Evolutionary conservation across 2,113 vertebrate genomes (phyloP).

Genomic region (Conger conger): DNA sequence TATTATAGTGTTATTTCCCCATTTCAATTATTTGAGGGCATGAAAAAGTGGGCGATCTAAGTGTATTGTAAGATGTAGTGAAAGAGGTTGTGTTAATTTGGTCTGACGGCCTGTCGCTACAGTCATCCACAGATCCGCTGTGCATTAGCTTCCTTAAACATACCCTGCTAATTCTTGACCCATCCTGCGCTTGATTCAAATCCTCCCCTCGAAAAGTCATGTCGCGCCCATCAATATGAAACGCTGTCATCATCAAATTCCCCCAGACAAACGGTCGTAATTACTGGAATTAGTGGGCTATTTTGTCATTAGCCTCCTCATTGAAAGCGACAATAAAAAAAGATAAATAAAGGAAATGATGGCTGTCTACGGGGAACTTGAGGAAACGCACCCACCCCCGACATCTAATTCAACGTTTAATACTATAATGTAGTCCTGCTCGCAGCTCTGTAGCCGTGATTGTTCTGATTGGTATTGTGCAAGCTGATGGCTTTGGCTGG

Average conservation of each 20-base stretch:
- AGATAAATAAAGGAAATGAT: slow-evolving; percentile 68
- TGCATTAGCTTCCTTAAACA: slow-evolving; percentile 33
- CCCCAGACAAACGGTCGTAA: slow-evolving; percentile 69
- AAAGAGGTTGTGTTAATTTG: slow-evolving; percentile 11
- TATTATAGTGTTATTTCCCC: neutral
- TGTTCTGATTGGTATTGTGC: slow-evolving; percentile 71
- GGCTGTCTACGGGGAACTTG: slow-evolving; percentile 63
- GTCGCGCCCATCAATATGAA: slow-evolving; percentile 55
- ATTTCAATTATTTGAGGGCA: neutral
- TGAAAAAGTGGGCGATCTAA: slow-evolving; percentile 14
- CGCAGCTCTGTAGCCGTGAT: slow-evolving; percentile 53
- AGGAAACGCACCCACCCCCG: slow-evolving; percentile 52
- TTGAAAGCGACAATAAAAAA: slow-evolving; percentile 67
- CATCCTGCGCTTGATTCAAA: slow-evolving; percentile 51
- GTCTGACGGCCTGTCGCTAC: neutral
- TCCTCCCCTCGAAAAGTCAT: slow-evolving; percentile 50
- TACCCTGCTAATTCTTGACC: slow-evolving; percentile 56
- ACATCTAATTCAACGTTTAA: slow-evolving; percentile 71
- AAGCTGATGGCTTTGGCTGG: slow-evolving; percentile 63
- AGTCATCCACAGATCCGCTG: neutral
- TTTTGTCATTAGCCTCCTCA: slow-evolving; percentile 73
- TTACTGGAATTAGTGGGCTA: slow-evolving; percentile 72
- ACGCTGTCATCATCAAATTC: slow-evolving; percentile 62
- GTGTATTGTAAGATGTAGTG: neutral
- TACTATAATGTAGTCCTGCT: slow-evolving; percentile 70